These are phyloP conservation scores for Phasianus colchicus DNA, from an alignment of 2,113 vertebrate species.

Conservation along the genomic window DNA sequence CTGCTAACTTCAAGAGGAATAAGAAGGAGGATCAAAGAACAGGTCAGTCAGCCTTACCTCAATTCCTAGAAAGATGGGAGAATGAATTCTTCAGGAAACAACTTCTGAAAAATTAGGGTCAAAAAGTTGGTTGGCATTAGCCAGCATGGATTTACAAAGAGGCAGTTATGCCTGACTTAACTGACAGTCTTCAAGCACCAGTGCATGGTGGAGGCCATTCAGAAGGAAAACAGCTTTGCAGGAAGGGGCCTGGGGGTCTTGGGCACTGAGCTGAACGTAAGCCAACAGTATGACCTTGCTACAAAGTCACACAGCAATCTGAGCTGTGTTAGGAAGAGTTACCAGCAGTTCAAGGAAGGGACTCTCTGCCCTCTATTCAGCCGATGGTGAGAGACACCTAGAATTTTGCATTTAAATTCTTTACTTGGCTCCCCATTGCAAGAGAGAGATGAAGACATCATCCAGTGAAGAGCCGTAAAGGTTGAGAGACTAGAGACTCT, in stretches of 20 bases:
- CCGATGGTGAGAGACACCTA: rapidly evolving
- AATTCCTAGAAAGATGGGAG: background rate
- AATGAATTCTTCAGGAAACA: background rate
- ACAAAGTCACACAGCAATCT: background rate
- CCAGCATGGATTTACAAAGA: background rate
- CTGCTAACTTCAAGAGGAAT: background rate
- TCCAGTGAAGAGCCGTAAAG: background rate
- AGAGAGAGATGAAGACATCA: background rate
- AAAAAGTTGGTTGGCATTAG: background rate
- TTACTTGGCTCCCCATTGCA: background rate
- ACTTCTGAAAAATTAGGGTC: background rate
- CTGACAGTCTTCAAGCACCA: background rate
- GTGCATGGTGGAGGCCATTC: background rate
- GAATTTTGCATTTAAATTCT: background rate
- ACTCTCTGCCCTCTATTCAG: background rate
- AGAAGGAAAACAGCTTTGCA: background rate
- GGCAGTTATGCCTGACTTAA: background rate
- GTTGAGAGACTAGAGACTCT: background rate
- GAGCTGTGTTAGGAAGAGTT: background rate
- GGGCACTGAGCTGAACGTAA: background rate
- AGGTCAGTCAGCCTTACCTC: background rate
- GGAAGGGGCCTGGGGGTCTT: background rate
- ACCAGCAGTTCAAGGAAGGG: background rate
- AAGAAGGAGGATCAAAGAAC: background rate
- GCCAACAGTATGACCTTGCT: background rate